Evolutionary conservation across 2,888 invertebrate genomes (phyloP).

Genomic region (Scaptomyza cyrtandrae): DNA sequence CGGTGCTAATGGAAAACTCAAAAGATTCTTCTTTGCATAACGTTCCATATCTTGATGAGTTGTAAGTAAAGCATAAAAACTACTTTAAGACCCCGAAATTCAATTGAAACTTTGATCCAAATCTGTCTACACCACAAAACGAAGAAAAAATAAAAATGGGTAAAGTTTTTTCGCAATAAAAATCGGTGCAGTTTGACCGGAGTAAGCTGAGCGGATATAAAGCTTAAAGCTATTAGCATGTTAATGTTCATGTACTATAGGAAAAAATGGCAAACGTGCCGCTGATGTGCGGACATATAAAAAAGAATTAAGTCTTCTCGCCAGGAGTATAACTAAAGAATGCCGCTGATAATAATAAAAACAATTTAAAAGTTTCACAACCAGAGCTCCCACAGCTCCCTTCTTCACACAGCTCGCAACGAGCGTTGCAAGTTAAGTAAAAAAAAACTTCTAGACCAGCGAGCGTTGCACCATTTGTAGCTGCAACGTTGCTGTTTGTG

Average conservation of each 20-base stretch:
- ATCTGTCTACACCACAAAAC: not conserved
- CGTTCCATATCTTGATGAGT: not conserved
- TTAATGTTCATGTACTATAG: not conserved
- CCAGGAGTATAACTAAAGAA: conserved; percentile 1
- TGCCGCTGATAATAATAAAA: conserved; percentile 65
- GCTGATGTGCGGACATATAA: not conserved
- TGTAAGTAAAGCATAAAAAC: not conserved
- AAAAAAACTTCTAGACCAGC: conserved; percentile 1
- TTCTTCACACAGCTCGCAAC: not conserved
- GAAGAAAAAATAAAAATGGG: too few relatives aligned
- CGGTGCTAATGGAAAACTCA: conserved; percentile 1
- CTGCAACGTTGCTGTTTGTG: conserved; percentile 3
- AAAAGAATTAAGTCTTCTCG: not conserved
- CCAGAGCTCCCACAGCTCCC: not conserved
- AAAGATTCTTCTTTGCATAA: not conserved
- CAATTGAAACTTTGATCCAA: not conserved
- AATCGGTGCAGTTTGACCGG: not conserved
- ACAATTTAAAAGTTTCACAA: conserved; percentile 64
- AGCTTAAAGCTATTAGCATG: not conserved
- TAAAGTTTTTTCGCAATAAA: too few relatives aligned
- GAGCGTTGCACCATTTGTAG: not conserved
- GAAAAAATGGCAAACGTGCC: conserved; percentile 15
- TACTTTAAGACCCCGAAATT: not conserved
- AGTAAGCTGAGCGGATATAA: not conserved
- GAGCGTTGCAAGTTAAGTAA: not conserved